Evolutionary conservation across 1,140 invertebrate genomes (phyloP), one percentile per base, ranked within the genome.

Genomic region (Pseudobourletiella spinata): DNA sequence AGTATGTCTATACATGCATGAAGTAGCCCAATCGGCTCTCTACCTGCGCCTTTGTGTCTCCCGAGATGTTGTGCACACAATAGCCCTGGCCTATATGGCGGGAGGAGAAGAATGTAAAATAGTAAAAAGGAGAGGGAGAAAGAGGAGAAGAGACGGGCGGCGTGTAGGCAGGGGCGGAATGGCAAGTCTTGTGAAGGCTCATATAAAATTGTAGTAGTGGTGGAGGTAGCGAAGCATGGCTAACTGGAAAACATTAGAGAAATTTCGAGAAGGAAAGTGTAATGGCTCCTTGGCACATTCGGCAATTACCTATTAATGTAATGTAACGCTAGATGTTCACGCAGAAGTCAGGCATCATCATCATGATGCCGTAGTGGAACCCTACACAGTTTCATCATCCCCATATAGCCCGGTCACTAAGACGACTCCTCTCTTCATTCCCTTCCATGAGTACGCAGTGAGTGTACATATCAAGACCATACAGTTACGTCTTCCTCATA

Each of bases 261-360:
- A 61, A 61, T 61, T 61, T 55, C 18, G 35, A 59, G 46, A 61
- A 54, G 6, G 52, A 62, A 62, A 62, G 60, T 62, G 60, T 62
- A 61, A 61, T 61, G 59, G 50, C 28, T 57, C 30, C 32, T 55
- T 44, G 24, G 59, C 51, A 55, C 59, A 57, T 56, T 50, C 26
- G 52, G 60, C 60, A 62, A 62, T 62, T 62, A 62, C 54, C 60
- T 54, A 62, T 62, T 62, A 62, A 50, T 57, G 50, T 57, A 61
- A 51, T 61, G 24, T 51, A 52, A 59, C 2, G 46, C 29, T 39
- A 29, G 18, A 43, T 52, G 52, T 32, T 15, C 15, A 35, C 28
- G 20, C 48, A 14, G 6, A 25, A 51, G 8, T 26, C 24, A 8
- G 29, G 4, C 35, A 39, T 39, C 35, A 39, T 39, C 35, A 39